Percentiles rank a stretch among this genome's conserved stretches.
phyloP scores from a whole-genome alignment of 2,888 invertebrate species.

The Cyclophora albipunctata region DNA sequence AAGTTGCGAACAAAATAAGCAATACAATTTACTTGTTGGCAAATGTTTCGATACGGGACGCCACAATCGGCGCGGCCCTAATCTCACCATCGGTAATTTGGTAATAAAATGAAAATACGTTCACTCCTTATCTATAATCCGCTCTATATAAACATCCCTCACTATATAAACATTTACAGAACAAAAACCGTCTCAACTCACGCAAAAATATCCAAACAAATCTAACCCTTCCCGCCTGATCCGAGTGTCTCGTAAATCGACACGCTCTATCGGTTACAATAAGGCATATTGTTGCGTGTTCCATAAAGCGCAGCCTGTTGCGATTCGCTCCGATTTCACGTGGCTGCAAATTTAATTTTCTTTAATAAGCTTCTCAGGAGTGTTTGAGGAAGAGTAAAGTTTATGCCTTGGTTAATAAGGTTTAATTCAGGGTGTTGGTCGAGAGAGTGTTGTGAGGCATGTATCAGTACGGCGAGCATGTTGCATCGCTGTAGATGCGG shows the following conservation, averaged over 20 bases:
- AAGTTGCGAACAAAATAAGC: conserved; percentile 45
- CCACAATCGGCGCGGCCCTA: conserved; percentile 52
- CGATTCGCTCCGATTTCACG: conserved; percentile 63
- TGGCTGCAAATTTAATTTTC: conserved; percentile 72
- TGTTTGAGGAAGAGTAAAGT: conserved; percentile 23
- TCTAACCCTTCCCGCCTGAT: conserved; percentile 10
- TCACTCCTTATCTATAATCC: conserved; percentile 69
- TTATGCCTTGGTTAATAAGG: conserved; percentile 23
- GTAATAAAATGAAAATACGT: conserved; percentile 76
- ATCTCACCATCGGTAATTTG: conserved; percentile 75
- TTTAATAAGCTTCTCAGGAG: conserved; percentile 59
- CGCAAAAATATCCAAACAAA: conserved; percentile 21
- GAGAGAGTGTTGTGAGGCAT: conserved; percentile 56
- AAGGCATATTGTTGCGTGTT: conserved; percentile 13
- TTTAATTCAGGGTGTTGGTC: conserved; percentile 20
- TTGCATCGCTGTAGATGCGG: conserved; percentile 65
- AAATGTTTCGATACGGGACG: conserved; percentile 56
- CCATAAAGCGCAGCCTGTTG: conserved; percentile 29
- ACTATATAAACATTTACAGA: conserved; percentile 60
- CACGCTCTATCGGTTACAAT: conserved; percentile 4
- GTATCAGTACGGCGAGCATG: conserved; percentile 65
- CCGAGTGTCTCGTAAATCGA: conserved; percentile 1
- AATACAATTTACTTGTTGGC: conserved; percentile 63
- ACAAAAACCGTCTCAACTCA: conserved; percentile 26
- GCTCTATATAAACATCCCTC: conserved; percentile 61